Base-by-base conservation (phyloP, 2,888 invertebrate genomes). In the Pteria penguin region DNA sequence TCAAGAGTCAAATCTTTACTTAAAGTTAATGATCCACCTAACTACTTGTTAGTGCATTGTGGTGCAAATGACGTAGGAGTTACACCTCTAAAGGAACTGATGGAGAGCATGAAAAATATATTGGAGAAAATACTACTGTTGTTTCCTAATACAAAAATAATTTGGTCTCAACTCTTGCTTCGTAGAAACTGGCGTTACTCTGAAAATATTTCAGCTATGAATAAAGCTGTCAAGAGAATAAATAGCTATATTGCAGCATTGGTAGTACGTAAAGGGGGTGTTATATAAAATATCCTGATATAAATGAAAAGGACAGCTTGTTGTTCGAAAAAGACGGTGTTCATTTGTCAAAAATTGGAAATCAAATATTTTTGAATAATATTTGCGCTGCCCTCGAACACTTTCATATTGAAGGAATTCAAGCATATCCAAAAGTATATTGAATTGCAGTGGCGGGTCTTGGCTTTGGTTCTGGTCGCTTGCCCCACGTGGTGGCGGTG, bases 61-160 rank as follows among this genome's bases (percentile, higher is more conserved):
- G 57, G 68, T 32, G 68, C 22, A 32, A 68, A 68, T 57, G 68
- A 68, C 26, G 2, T 57, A 5, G 68, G 68, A 3, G 32, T 14
- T 22, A 32, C 8, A 14, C 11, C 31, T 14, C 11, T 54, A 5
- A 3, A 8, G 11, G 26, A 33, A 14, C n/a, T 57, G 1, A 5
- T 18, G 31, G 5, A 58, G 8, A 29, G 5, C 5, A 22, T 68
- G n/a, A 68, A 58, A 24, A 32, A 2, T 4, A 32, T 11, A 2
- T 22, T 29, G 22, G 8, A 14, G 14, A 4, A 55, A 11, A 58
- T 57, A 14, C 26, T 18, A 3, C 18, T 24, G 24, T 26, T 14
- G 5, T 22, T 31, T 14, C 33, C 57, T 45, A 45, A 45, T 45
- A 36, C 26, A 24, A 66, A 52, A 18, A 45, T 45, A 26, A 33